phyloP scores from a whole-genome alignment of 1,140 invertebrate genomes.

The Limonius californicus region DNA sequence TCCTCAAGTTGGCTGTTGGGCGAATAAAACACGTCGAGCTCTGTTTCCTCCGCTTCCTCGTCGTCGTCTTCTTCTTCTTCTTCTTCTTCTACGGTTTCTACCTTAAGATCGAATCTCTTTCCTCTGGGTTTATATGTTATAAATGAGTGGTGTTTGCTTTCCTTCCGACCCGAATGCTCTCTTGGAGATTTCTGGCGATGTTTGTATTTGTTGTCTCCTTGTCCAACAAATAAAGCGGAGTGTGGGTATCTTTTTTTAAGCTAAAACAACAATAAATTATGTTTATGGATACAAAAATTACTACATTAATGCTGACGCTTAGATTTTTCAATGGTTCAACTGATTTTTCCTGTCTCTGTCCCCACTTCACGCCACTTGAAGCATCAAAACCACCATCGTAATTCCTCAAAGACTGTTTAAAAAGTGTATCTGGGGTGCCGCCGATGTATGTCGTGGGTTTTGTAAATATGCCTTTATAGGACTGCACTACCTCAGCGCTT shows the following conservation, averaged over 20 bases:
- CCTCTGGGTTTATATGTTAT: too few relatives aligned
- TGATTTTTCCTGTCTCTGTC: neutral
- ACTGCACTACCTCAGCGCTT: conserved; percentile 4
- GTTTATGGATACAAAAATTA: neutral
- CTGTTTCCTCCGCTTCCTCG: neutral
- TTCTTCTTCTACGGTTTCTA: neutral
- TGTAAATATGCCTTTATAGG: conserved; percentile 7
- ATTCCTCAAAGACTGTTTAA: conserved; percentile 21
- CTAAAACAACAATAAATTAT: neutral
- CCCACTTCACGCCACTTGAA: neutral
- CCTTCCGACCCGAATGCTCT: too few relatives aligned
- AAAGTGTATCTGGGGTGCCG: conserved; percentile 18
- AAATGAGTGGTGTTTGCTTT: too few relatives aligned
- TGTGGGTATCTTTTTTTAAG: neutral
- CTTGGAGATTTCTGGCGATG: too few relatives aligned
- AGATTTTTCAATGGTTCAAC: neutral
- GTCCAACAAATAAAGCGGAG: too few relatives aligned
- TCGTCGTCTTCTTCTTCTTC: neutral
- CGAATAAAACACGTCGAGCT: conserved; percentile 18
- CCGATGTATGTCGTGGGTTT: neutral
- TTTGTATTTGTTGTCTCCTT: too few relatives aligned
- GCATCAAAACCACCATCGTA: conserved; percentile 18
- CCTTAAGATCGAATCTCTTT: neutral
- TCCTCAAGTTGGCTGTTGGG: neutral
- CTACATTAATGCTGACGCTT: neutral